A percentile compares a stretch with the other conserved stretches of the same genome.
These are phyloP conservation scores for Oreochromis tanganicae DNA, from an alignment of 2,113 vertebrate genomes.

Conservation along the genomic window DNA sequence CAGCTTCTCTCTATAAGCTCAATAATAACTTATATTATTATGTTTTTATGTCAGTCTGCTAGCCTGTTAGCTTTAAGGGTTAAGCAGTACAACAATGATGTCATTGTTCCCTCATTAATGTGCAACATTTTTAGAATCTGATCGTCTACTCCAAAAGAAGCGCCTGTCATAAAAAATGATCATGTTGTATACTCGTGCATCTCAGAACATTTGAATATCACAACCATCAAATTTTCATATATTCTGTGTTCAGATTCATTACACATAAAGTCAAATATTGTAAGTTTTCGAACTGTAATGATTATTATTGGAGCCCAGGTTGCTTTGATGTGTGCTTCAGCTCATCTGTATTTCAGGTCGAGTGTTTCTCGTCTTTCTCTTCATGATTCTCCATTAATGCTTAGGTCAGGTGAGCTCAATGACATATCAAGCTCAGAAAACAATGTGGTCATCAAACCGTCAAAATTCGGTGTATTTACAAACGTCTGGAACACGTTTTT, in stretches of 20 bases:
- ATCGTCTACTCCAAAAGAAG: rapidly evolving
- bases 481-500: rapidly evolving
- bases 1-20: background rate
- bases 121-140: background rate
- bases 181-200: background rate
- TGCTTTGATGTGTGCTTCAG: rapidly evolving
- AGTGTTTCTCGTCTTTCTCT: background rate
- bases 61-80: background rate
- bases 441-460: rapidly evolving
- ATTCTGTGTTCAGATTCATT: background rate
- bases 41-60: background rate
- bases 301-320: rapidly evolving
- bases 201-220: background rate
- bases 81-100: rapidly evolving
- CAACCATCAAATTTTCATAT: background rate
- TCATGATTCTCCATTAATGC: background rate
- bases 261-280: background rate
- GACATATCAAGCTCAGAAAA: background rate
- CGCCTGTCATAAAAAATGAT: rapidly evolving
- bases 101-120: background rate
- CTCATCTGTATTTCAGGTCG: rapidly evolving
- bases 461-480: rapidly evolving
- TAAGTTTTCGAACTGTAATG: background rate
- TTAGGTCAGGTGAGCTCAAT: background rate
- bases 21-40: background rate